These are phyloP conservation scores for Tetramorium bicarinatum DNA, from an alignment of 2,888 invertebrate genomes.

Conservation along the genomic window DNA sequence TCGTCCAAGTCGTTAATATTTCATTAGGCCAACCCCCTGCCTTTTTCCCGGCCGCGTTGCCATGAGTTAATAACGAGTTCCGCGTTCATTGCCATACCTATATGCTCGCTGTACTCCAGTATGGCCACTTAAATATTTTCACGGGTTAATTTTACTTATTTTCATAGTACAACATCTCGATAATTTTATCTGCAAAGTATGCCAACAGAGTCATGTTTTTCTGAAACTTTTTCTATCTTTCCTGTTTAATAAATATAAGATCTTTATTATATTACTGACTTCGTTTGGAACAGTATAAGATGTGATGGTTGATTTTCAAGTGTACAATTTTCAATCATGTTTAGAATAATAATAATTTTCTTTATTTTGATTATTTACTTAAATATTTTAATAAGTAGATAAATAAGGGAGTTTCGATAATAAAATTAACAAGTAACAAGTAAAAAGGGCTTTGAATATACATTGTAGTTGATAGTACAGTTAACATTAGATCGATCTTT, in stretches of 20 bases:
- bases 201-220: neutral
- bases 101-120: constrained; percentile 45
- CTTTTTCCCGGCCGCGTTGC: constrained; percentile 58
- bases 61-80: constrained; percentile 68
- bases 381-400: neutral
- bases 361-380: neutral
- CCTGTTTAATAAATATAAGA: neutral
- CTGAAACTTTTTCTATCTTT: neutral
- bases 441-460: neutral
- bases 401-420: neutral
- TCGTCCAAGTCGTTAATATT: constrained; percentile 73
- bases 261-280: neutral
- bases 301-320: neutral
- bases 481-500: neutral
- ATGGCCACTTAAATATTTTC: constrained; percentile 60
- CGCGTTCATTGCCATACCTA: constrained; percentile 57
- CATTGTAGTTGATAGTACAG: neutral
- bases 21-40: constrained; percentile 65
- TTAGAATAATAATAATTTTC: neutral
- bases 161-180: neutral
- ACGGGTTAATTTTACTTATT: constrained; percentile 37
- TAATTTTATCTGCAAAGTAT: constrained; percentile 6
- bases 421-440: neutral
- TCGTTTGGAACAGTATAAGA: neutral
- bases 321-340: neutral